A percentile compares a stretch with the other conserved stretches of the same genome.
Conservation (phyloP, 2,888 invertebrate genomes). For the Ametastegia equiseti region DNA sequence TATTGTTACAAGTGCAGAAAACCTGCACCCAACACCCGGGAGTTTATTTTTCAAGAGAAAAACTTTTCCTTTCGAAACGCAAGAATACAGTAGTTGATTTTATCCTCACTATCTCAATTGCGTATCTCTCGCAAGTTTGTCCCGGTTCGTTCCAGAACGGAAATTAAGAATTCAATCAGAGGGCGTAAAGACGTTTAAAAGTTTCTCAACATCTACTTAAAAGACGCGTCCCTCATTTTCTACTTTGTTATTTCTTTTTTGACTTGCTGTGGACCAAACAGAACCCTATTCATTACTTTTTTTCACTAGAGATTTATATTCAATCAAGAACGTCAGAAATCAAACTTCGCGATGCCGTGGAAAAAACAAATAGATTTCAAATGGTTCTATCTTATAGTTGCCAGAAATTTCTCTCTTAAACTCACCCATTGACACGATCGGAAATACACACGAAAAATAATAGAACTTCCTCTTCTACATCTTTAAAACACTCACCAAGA, state of each 20-base stretch:
- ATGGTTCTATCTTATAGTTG: too few species aligned
- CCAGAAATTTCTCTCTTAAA: too few species aligned
- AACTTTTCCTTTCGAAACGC: background rate
- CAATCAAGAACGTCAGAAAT: background rate
- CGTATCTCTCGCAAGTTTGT: background rate
- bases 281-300: background rate
- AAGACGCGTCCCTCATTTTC: background rate
- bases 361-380: background rate
- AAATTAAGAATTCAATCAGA: background rate
- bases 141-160: background rate
- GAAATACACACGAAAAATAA: background rate
- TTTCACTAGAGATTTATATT: too few species aligned
- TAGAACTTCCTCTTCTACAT: background rate
- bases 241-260: too few species aligned
- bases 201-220: background rate
- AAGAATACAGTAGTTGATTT: background rate
- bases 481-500: constrained; percentile 77
- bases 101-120: background rate
- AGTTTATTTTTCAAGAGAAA: background rate
- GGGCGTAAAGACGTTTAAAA: background rate
- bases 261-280: background rate
- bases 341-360: background rate
- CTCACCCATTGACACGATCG: too few species aligned
- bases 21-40: background rate
- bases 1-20: background rate